A percentile compares a stretch with the other conserved stretches of the same genome.
These are phyloP conservation scores for Triops cancriformis DNA, from an alignment of 1,140 invertebrate species.

Conservation along the genomic window DNA sequence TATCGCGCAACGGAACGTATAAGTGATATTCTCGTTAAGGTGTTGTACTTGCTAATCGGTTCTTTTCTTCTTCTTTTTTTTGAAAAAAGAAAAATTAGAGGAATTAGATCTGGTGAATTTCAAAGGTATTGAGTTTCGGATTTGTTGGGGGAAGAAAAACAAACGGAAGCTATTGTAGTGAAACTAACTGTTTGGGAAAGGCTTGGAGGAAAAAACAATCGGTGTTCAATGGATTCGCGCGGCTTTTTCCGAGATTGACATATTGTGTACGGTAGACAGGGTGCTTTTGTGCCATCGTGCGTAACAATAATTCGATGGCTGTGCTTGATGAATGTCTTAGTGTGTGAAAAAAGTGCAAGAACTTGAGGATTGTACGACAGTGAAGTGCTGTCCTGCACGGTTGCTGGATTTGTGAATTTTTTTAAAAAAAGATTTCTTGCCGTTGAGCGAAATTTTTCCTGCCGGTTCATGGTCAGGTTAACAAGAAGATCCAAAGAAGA, in stretches of 20 bases:
- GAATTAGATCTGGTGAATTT: too few relatives aligned
- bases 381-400: neutral
- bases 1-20: too few relatives aligned
- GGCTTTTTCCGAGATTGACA: neutral
- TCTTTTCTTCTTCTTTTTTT: neutral
- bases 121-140: too few relatives aligned
- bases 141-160: neutral
- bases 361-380: neutral
- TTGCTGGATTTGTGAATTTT: neutral
- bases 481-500: neutral
- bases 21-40: neutral
- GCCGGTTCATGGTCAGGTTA: neutral
- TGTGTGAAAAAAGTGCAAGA: neutral
- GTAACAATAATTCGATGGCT: neutral
- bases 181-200: neutral
- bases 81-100: neutral
- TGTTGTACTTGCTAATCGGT: neutral
- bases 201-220: neutral
- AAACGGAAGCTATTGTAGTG: neutral
- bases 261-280: neutral
- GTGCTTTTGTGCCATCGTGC: neutral
- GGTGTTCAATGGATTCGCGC: neutral
- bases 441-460: neutral
- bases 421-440: neutral
- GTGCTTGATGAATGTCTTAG: neutral